These are phyloP conservation scores for Actinostola sp. DNA, from an alignment of 92 coral and sea anemone species.

Conservation along the genomic window DNA sequence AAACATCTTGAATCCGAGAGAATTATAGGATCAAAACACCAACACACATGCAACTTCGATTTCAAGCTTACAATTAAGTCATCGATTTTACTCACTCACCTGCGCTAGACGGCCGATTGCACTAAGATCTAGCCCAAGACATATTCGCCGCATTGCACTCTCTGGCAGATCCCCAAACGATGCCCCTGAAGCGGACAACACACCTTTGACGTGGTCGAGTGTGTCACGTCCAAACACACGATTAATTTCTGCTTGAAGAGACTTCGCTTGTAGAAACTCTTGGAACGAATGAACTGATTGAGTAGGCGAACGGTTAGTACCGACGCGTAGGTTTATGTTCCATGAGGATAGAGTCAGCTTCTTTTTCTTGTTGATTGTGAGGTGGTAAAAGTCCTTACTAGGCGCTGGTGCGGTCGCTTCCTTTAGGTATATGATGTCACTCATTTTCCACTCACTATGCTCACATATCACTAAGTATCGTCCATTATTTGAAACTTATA, in stretches of 20 bases:
- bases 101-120: conserved; percentile 10
- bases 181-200: conserved; percentile 3
- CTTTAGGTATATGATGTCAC: background rate
- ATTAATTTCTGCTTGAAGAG: conserved; percentile 18
- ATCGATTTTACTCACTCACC: conserved; percentile 6
- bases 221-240: conserved; percentile 28
- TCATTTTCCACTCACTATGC: background rate
- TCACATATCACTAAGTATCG: too few species aligned
- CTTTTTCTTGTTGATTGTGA: conserved; percentile 21
- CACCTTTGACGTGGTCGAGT: conserved; percentile 11
- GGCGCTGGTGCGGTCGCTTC: conserved; percentile 55
- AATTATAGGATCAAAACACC: too few species aligned
- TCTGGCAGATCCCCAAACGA: conserved; percentile 25
- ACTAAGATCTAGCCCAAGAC: conserved; percentile 3
- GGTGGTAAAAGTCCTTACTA: conserved; percentile 51
- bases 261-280: conserved; percentile 18
- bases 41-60: background rate
- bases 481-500: too few species aligned
- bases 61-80: too few species aligned
- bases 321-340: conserved; percentile 16
- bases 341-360: conserved; percentile 13
- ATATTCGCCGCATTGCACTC: conserved; percentile 3
- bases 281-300: conserved; percentile 15
- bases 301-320: conserved; percentile 14
- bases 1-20: too few species aligned